A percentile compares a stretch with the other conserved stretches of the same genome.
Conservation (phyloP, 2,113 vertebrate species). For the Anas platyrhynchos region DNA sequence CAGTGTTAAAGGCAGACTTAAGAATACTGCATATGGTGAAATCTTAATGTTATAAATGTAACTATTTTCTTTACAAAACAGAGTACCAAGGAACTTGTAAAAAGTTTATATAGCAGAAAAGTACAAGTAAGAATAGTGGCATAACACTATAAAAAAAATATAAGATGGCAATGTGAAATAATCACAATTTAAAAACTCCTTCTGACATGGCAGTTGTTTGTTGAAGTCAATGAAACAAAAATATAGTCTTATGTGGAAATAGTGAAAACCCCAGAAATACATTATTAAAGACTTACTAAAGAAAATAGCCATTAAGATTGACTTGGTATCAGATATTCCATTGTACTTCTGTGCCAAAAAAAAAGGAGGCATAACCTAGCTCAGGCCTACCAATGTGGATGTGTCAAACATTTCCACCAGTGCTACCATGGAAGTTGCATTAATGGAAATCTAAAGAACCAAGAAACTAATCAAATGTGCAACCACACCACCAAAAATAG, state of each 20-base stretch:
- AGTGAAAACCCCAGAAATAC: not conserved
- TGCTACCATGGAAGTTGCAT: not conserved
- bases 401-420: not conserved
- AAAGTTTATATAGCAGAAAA: not conserved
- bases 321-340: not conserved
- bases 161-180: not conserved
- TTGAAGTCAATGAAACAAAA: not conserved
- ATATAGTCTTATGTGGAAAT: not conserved
- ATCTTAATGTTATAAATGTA: not conserved
- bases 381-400: not conserved
- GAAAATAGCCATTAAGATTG: not conserved
- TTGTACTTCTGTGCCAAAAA: not conserved
- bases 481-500: not conserved
- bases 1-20: not conserved
- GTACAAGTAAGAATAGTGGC: not conserved
- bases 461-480: not conserved
- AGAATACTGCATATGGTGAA: not conserved
- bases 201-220: not conserved
- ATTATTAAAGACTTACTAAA: not conserved
- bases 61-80: not conserved
- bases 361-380: not conserved
- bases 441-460: not conserved
- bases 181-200: not conserved
- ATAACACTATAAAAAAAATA: not conserved
- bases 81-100: not conserved